phyloP scores from a whole-genome alignment of 2,113 vertebrate genomes.

The Anguilla rostrata region DNA sequence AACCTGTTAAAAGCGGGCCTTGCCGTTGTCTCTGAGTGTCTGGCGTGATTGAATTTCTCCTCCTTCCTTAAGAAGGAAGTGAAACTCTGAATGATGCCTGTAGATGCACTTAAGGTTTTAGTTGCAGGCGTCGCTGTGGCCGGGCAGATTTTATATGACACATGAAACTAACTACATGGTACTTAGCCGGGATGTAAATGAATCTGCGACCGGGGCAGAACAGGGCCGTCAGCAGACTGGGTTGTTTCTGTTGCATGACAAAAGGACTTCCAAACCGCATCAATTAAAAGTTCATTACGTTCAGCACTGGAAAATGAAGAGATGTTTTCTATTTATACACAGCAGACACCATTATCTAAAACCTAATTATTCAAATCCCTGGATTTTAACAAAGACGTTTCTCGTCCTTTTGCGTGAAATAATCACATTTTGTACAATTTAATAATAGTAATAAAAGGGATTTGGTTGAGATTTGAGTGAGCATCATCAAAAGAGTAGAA shows the following conservation, averaged over 20 bases:
- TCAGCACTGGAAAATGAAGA: conserved; percentile 60
- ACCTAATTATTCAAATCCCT: conserved; percentile 71
- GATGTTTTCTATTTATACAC: conserved; percentile 66
- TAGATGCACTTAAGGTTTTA: conserved; percentile 84
- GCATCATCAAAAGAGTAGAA: conserved; percentile 58
- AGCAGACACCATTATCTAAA: conserved; percentile 66
- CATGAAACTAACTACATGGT: conserved; percentile 80
- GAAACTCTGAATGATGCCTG: conserved; percentile 74
- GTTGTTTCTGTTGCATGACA: conserved; percentile 74
- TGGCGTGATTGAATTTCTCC: conserved; percentile 77
- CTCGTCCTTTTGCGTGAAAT: conserved; percentile 58
- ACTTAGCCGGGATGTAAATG: conserved; percentile 75
- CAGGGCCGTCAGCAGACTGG: conserved; percentile 69
- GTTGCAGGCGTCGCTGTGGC: conserved; percentile 80
- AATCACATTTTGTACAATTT: conserved; percentile 61
- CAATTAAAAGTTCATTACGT: conserved; percentile 78
- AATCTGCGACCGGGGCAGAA: conserved; percentile 71
- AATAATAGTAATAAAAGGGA: conserved; percentile 21
- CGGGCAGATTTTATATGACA: conserved; percentile 82
- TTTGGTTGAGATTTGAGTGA: conserved; percentile 56
- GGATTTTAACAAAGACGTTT: conserved; percentile 64
- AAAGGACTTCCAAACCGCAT: conserved; percentile 68
- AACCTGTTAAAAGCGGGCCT: conserved; percentile 64
- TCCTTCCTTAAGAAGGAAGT: conserved; percentile 79
- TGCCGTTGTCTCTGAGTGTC: conserved; percentile 56